phyloP scores from a whole-genome alignment of 1,140 invertebrate species.

The Drosophila burlai region DNA sequence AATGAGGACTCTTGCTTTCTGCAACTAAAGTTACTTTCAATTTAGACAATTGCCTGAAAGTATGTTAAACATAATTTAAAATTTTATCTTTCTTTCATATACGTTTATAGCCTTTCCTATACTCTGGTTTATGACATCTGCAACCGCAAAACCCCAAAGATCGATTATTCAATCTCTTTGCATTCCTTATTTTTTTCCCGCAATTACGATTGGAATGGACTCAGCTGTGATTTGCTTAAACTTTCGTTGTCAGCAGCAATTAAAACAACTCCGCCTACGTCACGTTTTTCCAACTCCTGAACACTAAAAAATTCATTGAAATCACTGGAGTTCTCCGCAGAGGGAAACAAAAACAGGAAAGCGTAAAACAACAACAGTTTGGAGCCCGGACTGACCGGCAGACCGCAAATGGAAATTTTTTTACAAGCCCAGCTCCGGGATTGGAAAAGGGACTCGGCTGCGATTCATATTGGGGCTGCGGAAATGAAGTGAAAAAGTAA shows the following conservation, averaged over 20 bases:
- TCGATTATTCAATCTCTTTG: conserved; percentile 66
- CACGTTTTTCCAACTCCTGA: conserved; percentile 5
- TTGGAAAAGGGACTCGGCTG: conserved; percentile 21
- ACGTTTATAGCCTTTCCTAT: not conserved
- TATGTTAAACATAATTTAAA: conserved; percentile 3
- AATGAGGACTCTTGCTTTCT: not conserved
- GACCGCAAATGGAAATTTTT: conserved; percentile 38
- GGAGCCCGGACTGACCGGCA: conserved; percentile 39
- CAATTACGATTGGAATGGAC: conserved; percentile 3
- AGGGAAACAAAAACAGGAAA: conserved; percentile 41
- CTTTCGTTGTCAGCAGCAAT: conserved; percentile 80
- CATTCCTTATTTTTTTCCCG: conserved; percentile 45
- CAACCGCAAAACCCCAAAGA: conserved; percentile 28
- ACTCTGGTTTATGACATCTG: conserved; percentile 2
- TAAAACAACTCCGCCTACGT: conserved; percentile 60
- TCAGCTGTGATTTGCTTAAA: conserved; percentile 71
- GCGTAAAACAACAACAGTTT: conserved; percentile 39
- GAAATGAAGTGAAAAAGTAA: conserved; percentile 75
- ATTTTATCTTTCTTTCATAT: not conserved
- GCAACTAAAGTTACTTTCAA: not conserved
- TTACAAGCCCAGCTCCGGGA: conserved; percentile 24
- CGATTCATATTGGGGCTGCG: conserved; percentile 15
- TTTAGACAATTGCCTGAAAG: not conserved
- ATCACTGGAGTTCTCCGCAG: conserved; percentile 37
- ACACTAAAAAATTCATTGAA: conserved; percentile 69